These are phyloP conservation scores for Chloroclysta siterata DNA, from an alignment of 2,888 invertebrate species.

Conservation along the genomic window DNA sequence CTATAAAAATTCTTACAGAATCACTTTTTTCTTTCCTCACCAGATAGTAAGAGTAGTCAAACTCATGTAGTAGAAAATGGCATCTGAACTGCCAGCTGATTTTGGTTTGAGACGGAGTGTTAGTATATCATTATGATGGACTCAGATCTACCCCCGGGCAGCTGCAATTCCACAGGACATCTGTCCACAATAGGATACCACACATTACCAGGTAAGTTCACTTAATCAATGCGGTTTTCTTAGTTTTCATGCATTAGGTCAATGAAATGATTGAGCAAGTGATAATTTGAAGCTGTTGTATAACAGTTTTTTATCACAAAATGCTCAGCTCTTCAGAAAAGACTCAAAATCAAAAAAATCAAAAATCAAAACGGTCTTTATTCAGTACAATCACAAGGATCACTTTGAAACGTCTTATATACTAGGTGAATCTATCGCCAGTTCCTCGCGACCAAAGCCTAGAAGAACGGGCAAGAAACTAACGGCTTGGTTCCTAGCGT, in stretches of 20 bases:
- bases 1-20: not conserved
- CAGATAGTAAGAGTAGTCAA: slow-evolving; percentile 26
- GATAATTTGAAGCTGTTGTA: not conserved
- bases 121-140: slow-evolving; percentile 74
- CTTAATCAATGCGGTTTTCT: not conserved
- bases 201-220: slow-evolving; percentile 67
- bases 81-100: slow-evolving; percentile 46
- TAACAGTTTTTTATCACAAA: not conserved
- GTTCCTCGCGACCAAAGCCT: too few species aligned
- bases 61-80: slow-evolving; percentile 54
- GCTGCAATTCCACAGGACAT: slow-evolving; percentile 82
- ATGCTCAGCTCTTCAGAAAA: not conserved
- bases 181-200: slow-evolving; percentile 82
- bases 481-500: too few species aligned
- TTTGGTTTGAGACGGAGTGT: slow-evolving; percentile 50
- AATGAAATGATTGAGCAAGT: not conserved
- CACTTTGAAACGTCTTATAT: too few species aligned
- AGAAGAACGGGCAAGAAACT: too few species aligned
- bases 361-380: too few species aligned
- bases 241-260: not conserved
- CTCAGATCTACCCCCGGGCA: slow-evolving; percentile 79
- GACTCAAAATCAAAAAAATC: not conserved
- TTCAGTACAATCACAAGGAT: too few species aligned
- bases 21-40: slow-evolving; percentile 10
- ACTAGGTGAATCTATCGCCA: too few species aligned